Evolutionary conservation across 2,113 vertebrate genomes (phyloP), one percentile per base, ranked within the genome.

Genomic region (Erythrolamprus reginae): DNA sequence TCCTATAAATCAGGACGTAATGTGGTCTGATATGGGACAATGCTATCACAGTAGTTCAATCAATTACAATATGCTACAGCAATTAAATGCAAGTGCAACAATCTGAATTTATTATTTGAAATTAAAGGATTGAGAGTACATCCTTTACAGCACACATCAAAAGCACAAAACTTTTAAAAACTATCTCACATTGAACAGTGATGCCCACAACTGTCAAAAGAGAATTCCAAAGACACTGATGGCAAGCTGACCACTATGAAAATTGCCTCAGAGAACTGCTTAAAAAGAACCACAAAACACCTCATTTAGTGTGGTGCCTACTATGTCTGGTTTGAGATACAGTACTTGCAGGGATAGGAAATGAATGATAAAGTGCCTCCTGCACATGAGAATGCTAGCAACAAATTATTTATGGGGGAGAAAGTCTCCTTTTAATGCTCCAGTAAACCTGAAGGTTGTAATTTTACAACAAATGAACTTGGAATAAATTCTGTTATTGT

Each of bases 51-150:
- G 45, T 38, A 58, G 21, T 33, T 17, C 13, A 77, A 89, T 84
- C 52, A 50, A 50, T 28, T 61, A n/a, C 82, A 84, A 58, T 84
- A 58, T 84, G 82, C 52, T 45, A 58, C 24, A n/a, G 53, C 23
- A 89, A 89, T 48, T 84, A 58, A 77, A 89, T 38, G 82, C 89
- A 89, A 84, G 26, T 90, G 82, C 45, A 85, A 90, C 55, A 84
- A 84, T 61, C 83, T 33, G 89, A 89, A 89, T 89, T 47, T 84
- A 50, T 89, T 84, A 84, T 58, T 84, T 89, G 82, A 84, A 84
- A 58, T 84, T 88, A 88, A 89, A 89, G 52, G 77, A 89, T 5
- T 89, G 88, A 47, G 23, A 28, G 45, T n/a, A 84, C 53, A 61
- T 89, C 82, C 89, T 56, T 89, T 61, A 89, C 82, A 61, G 28